Percentiles rank a stretch among this genome's conserved stretches.
These are phyloP conservation scores for Pristionchus maxplancki DNA, from an alignment of 2,888 invertebrate species.

Conservation along the genomic window DNA sequence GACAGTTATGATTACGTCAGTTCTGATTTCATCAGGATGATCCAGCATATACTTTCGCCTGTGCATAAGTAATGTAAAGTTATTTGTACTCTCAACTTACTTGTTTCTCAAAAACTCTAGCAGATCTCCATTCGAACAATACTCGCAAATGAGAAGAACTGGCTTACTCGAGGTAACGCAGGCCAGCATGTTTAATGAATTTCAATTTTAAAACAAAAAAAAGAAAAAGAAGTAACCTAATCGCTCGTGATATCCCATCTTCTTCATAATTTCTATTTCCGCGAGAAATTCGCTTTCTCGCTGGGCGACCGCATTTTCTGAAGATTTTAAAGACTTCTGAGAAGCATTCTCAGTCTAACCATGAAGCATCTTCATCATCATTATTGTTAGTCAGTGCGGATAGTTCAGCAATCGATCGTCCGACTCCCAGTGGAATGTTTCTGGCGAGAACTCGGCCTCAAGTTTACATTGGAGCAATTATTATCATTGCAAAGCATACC, in stretches of 20 bases:
- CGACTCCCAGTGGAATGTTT: neutral
- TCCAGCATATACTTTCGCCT: neutral
- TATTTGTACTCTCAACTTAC: too few species aligned
- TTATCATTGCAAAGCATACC: neutral
- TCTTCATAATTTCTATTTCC: constrained; percentile 12
- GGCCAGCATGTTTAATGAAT: constrained; percentile 25
- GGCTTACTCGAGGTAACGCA: constrained; percentile 19
- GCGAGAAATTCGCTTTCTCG: neutral
- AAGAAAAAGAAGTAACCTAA: too few species aligned
- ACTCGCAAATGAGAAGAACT: constrained; percentile 30
- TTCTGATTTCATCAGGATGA: neutral
- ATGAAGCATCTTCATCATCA: neutral
- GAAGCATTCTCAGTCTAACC: neutral
- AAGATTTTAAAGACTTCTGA: neutral
- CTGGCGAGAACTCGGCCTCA: neutral
- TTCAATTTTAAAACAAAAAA: too few species aligned
- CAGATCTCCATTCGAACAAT: constrained; percentile 34
- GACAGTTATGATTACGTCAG: neutral
- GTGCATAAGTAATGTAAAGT: too few species aligned
- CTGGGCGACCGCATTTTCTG: neutral
- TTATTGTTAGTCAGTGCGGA: neutral
- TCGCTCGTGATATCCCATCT: constrained; percentile 38
- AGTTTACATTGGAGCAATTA: neutral
- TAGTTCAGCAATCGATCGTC: neutral
- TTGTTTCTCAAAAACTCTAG: neutral